A percentile compares a stretch with the other conserved stretches of the same genome.
These are phyloP conservation scores for Lasioglossum leucozonium DNA, from an alignment of 2,888 invertebrate genomes.

Conservation along the genomic window DNA sequence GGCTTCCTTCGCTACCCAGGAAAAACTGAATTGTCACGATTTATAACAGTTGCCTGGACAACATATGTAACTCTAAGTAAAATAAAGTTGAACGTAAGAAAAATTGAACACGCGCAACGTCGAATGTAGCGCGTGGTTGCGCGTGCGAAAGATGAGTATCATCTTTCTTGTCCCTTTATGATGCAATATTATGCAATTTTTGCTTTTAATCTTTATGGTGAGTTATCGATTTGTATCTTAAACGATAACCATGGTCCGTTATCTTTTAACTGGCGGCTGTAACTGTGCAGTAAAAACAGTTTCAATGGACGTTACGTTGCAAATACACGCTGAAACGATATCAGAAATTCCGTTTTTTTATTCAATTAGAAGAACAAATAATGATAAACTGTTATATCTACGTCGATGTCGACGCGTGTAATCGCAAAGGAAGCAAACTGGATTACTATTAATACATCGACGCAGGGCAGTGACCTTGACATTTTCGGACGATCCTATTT, in stretches of 20 bases:
- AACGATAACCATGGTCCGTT: neutral
- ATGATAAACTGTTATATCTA: neutral
- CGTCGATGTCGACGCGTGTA: neutral
- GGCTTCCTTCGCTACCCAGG: slow-evolving; percentile 51
- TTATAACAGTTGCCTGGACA: slow-evolving; percentile 61
- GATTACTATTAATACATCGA: neutral
- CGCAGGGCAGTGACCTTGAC: slow-evolving; percentile 27
- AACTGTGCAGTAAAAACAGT: neutral
- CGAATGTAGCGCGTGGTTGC: neutral
- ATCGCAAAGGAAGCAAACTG: neutral
- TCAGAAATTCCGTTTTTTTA: neutral
- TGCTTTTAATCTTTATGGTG: neutral
- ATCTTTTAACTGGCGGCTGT: neutral
- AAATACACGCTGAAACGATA: neutral
- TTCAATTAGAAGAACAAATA: neutral
- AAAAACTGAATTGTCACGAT: slow-evolving; percentile 49
- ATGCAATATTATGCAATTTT: neutral
- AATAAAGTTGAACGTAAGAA: slow-evolving; percentile 29
- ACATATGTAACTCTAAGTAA: slow-evolving; percentile 20
- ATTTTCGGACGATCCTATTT: slow-evolving; percentile 23
- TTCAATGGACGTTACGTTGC: neutral
- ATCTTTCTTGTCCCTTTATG: neutral
- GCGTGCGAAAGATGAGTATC: neutral
- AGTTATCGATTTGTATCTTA: neutral
- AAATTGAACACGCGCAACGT: slow-evolving; percentile 8